Evolutionary conservation across 2,888 invertebrate genomes (phyloP).

Genomic region (Odontothrips loti): DNA sequence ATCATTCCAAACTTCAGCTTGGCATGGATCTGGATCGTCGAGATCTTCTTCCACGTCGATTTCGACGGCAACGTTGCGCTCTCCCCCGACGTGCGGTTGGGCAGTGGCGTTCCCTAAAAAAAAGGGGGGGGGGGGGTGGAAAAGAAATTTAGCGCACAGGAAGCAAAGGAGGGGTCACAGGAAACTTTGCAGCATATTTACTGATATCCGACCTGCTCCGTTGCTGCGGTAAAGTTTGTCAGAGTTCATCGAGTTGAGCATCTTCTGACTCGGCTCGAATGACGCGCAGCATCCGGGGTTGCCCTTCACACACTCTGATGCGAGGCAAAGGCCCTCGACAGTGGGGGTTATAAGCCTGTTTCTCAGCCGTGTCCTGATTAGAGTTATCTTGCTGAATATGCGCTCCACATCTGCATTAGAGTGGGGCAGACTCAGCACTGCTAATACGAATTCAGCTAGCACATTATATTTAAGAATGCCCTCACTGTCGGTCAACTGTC

Average conservation of each 20-base stretch:
- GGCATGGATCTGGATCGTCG: not conserved
- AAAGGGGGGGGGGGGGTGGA: no score
- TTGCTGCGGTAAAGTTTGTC: not conserved
- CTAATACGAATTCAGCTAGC: constrained; percentile 35
- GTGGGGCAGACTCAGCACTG: no score
- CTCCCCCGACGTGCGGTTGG: not conserved
- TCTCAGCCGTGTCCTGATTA: constrained; percentile 36
- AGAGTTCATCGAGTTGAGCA: not conserved
- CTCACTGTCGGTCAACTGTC: constrained; percentile 8
- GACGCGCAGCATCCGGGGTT: not conserved
- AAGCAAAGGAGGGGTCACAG: not conserved
- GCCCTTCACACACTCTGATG: constrained; percentile 17
- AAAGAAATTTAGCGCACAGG: not conserved
- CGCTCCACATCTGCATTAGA: constrained; percentile 38
- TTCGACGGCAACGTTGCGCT: not conserved
- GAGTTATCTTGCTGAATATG: constrained; percentile 38
- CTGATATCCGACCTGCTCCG: not conserved
- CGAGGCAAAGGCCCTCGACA: not conserved
- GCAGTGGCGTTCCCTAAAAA: not conserved
- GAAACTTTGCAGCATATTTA: not conserved
- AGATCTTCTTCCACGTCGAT: not conserved
- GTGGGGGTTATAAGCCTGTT: constrained; percentile 33
- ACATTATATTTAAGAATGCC: not conserved
- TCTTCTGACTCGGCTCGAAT: not conserved
- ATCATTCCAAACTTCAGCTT: not conserved